phyloP scores from a whole-genome alignment of 23 tunicate species.

The Corella eumyota region DNA sequence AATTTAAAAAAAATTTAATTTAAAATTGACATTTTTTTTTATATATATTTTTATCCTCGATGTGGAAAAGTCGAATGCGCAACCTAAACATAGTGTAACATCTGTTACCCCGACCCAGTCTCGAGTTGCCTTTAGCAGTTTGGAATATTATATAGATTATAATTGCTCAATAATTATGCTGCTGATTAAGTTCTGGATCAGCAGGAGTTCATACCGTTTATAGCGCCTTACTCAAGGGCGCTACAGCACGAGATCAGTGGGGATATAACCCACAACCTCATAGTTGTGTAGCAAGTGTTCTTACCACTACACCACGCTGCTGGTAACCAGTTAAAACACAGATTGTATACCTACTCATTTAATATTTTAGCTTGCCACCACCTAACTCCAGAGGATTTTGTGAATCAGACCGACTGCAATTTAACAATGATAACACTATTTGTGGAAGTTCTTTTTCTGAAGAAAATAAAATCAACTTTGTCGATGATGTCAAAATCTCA shows the following conservation, averaged over 20 bases:
- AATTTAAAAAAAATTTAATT: not conserved
- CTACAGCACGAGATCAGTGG: no score
- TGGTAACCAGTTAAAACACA: not conserved
- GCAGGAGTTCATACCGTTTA: not conserved
- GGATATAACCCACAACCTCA: no score
- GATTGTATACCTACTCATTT: not conserved
- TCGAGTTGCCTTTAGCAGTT: no score
- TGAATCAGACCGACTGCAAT: slow-evolving; percentile 9
- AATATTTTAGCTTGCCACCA: slow-evolving; percentile 4
- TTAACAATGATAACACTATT: not conserved
- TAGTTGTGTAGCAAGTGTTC: no score
- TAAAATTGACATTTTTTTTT: no score
- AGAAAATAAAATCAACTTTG: not conserved
- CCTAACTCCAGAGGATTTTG: slow-evolving; percentile 1
- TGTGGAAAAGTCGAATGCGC: no score
- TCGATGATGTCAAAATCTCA: slow-evolving; percentile 7
- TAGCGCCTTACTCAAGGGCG: not conserved
- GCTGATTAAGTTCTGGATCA: no score
- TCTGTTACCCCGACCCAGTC: no score
- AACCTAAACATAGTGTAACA: no score
- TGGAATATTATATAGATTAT: no score
- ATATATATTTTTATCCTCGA: no score
- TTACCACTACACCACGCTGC: not conserved
- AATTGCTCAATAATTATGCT: no score
- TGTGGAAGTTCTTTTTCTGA: not conserved